These are phyloP conservation scores for Hydractinia symbiolongicarpus DNA, from an alignment of 30 jellyfish, hydroid and myxozoan genomes.

Conservation along the genomic window DNA sequence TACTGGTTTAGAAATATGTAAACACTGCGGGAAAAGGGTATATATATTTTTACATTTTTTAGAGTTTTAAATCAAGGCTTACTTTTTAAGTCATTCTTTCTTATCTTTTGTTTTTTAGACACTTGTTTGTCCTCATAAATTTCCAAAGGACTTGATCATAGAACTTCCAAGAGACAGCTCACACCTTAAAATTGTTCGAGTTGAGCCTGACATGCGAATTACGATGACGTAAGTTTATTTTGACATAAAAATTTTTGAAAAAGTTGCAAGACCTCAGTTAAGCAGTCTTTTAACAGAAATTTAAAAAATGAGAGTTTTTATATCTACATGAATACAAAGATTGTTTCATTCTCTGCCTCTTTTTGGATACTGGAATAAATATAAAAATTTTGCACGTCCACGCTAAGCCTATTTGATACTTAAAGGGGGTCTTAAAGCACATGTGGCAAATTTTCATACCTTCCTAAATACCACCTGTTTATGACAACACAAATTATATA, in stretches of 20 bases:
- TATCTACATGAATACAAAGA: too few relatives aligned
- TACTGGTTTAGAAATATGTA: slow-evolving; percentile 23
- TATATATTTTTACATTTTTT: not conserved
- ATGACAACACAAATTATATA: too few relatives aligned
- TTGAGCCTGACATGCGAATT: slow-evolving; percentile 38
- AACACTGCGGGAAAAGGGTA: slow-evolving; percentile 35
- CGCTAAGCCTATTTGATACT: too few relatives aligned
- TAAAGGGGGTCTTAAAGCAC: too few relatives aligned
- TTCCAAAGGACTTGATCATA: slow-evolving; percentile 49
- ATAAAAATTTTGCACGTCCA: too few relatives aligned
- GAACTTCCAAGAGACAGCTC: slow-evolving; percentile 57
- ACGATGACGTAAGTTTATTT: slow-evolving; percentile 25
- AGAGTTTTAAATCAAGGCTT: not conserved
- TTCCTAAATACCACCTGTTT: too few relatives aligned
- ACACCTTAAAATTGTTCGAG: slow-evolving; percentile 49
- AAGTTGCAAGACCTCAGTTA: too few relatives aligned
- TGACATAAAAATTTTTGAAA: not conserved
- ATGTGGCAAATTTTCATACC: too few relatives aligned
- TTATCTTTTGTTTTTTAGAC: slow-evolving; percentile 30
- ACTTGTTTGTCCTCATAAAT: slow-evolving; percentile 65
- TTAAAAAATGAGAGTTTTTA: too few relatives aligned
- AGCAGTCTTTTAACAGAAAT: too few relatives aligned
- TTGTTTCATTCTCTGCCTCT: too few relatives aligned
- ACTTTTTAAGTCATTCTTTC: not conserved
- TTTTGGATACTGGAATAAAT: too few relatives aligned